A percentile compares a stretch with the other conserved stretches of the same genome.
These are phyloP conservation scores for Nothocercus nigrocapillus DNA, from an alignment of 2,113 vertebrate genomes.

Conservation along the genomic window DNA sequence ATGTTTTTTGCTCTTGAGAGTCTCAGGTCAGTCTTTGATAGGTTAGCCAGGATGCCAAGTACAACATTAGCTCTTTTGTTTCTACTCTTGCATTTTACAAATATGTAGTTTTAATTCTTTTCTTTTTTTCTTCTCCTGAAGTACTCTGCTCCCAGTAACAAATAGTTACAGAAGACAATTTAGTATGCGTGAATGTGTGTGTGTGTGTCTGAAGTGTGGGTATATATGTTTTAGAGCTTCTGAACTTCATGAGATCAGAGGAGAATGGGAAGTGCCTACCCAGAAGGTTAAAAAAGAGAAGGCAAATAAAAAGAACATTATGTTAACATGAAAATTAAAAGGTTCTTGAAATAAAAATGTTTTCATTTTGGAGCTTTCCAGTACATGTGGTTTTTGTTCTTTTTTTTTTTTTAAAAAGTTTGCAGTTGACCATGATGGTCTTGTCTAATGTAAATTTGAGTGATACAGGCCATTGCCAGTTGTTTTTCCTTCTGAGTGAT, in stretches of 20 bases:
- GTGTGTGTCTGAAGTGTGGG: neutral
- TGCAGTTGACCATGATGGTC: neutral
- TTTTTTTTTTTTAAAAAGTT: neutral
- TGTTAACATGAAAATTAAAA: neutral
- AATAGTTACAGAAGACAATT: neutral
- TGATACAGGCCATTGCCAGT: neutral
- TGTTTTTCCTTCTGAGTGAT: conserved; percentile 41
- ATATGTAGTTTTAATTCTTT: neutral
- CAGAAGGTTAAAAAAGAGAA: neutral
- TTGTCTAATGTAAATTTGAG: neutral
- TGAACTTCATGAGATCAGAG: neutral
- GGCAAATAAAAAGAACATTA: neutral
- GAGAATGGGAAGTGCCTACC: neutral
- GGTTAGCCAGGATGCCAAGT: neutral
- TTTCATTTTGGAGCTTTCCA: conserved; percentile 11
- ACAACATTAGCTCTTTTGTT: neutral
- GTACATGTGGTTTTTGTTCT: neutral
- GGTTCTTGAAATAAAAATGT: neutral
- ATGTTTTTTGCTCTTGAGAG: neutral
- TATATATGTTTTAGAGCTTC: neutral
- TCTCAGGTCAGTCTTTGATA: neutral
- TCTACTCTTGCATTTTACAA: neutral
- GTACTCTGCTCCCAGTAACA: neutral
- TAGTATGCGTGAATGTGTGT: neutral
- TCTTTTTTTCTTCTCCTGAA: too few species aligned